phyloP scores from a whole-genome alignment of 1,140 invertebrate species.

The Cataglyphis hispanica region DNA sequence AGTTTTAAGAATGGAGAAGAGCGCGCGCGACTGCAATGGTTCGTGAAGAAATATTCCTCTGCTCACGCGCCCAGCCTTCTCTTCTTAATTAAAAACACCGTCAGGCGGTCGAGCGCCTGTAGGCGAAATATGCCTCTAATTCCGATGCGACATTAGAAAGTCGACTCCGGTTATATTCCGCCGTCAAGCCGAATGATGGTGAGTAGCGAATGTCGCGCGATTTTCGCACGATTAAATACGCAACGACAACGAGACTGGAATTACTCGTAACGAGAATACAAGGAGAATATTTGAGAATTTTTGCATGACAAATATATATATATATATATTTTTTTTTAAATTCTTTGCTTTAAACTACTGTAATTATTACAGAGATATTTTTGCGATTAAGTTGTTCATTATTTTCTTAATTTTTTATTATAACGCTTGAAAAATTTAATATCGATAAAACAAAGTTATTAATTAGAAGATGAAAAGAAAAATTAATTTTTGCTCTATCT shows the following conservation, averaged over 20 bases:
- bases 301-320: constrained; percentile 27
- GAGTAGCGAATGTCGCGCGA: constrained; percentile 31
- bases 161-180: constrained; percentile 21
- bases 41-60: constrained; percentile 63
- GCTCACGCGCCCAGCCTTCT: constrained; percentile 26
- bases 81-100: constrained; percentile 70
- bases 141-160: constrained; percentile 58
- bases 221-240: not conserved
- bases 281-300: not conserved
- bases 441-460: not conserved
- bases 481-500: not conserved
- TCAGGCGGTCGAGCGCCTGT: constrained; percentile 31
- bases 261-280: constrained; percentile 15
- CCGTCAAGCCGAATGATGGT: constrained; percentile 32
- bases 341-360: constrained; percentile 4
- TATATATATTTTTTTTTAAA: constrained; percentile 24
- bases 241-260: constrained; percentile 30
- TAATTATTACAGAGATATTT: constrained; percentile 34
- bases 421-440: not conserved
- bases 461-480: not conserved
- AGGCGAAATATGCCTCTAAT: constrained; percentile 61
- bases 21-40: constrained; percentile 24
- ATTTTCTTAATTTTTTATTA: not conserved
- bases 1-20: constrained; percentile 32
- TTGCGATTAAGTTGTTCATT: constrained; percentile 14